Evolutionary conservation across 1,140 invertebrate genomes (phyloP), one percentile per base, ranked within the genome.

Genomic region (Leptinotarsa lineolata): DNA sequence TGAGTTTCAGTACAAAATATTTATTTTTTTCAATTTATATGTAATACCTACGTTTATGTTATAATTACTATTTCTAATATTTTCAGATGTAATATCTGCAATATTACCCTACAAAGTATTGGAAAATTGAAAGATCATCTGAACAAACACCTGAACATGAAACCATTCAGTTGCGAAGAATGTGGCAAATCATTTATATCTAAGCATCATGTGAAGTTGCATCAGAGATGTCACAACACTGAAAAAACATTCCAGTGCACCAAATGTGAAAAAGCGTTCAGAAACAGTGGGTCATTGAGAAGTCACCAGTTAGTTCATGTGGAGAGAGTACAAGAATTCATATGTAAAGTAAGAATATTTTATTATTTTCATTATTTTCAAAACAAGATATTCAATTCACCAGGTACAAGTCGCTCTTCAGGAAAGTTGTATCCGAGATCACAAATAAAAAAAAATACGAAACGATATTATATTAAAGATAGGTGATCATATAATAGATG

Each of bases 71-170:
- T 75, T 75, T n/a, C 63, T 30, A 21, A 20, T 22, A n/a, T 20
- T 68, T 68, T 30, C 24, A 63, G 60, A 58, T 86, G 85, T 61
- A 81, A 84, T 0, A 66, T 85, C 1, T 86, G 85, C 63, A 84
- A 84, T 30, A 79, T 81, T 2, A 75, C 78, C 20, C 85, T 85
- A 16, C 72, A 84, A 24, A 81, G 85, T 24, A 81, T 82, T 0
- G 81, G 85, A 1, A 83, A 85, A 83, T 85, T 93, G 12, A 89
- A 91, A 72, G 88, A 89, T 65, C 91, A 92, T 80, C 88, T 89
- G 82, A 83, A 88, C 13, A 88, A 89, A 4, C 91, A 92, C 80
- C 87, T 89, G 0, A 89, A 91, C 1, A 90, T 92, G 72, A 91
- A 92, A 72, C 91, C 91, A 2, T 92, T 89, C 81, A 84, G 86